Conservation (phyloP, 2,888 invertebrate genomes). For the Archips crataeganus region DNA sequence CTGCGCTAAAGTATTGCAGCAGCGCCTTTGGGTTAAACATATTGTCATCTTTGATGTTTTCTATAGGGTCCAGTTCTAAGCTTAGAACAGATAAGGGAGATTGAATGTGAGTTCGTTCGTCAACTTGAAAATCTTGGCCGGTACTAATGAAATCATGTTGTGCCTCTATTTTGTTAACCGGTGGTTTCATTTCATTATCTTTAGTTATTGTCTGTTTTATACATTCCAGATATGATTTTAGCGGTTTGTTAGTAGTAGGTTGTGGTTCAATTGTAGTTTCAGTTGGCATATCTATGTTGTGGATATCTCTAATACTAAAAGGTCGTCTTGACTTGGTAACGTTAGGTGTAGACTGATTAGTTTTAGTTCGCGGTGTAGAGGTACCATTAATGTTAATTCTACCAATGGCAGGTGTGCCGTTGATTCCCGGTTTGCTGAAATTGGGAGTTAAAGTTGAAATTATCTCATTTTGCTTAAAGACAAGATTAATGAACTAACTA, state of each 20-base stretch:
- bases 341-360: neutral
- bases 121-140: neutral
- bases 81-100: conserved; percentile 23
- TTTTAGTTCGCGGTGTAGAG: conserved; percentile 14
- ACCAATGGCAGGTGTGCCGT: conserved; percentile 12
- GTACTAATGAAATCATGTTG: neutral
- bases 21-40: conserved; percentile 75
- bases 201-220: neutral
- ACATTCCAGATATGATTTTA: neutral
- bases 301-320: conserved; percentile 70
- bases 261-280: conserved; percentile 49
- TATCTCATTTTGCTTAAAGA: too few species aligned
- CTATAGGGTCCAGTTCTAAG: conserved; percentile 19
- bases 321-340: conserved; percentile 56
- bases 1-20: conserved; percentile 58
- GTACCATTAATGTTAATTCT: conserved; percentile 22
- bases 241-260: neutral
- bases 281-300: conserved; percentile 56
- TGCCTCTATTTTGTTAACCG: neutral
- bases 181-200: conserved; percentile 1
- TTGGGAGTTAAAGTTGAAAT: neutral
- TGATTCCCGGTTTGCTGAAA: conserved; percentile 50
- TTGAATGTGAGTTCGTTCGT: conserved; percentile 9
- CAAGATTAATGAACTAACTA: too few species aligned
- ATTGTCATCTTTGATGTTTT: conserved; percentile 24